Base-by-base conservation (phyloP, 35 echinoderm and acorn worm species). In the Ophiothrix spiculata region DNA sequence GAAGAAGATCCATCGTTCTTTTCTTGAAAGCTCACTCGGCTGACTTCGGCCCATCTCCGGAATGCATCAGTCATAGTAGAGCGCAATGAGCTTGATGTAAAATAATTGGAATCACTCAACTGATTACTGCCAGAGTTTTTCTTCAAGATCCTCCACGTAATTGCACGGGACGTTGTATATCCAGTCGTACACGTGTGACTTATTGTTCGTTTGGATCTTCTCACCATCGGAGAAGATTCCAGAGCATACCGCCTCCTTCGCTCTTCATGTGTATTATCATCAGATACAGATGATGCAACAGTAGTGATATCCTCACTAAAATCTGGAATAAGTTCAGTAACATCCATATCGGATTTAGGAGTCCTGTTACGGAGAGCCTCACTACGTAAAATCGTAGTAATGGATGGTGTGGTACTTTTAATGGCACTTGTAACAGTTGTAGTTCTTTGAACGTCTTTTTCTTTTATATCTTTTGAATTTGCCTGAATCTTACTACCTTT, bases 21-120 rank as follows among this genome's bases (percentile, higher is more conserved):
- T 80, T 99, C 96, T 29, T 77, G 42, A 56, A 99, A 99, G 1
- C 37, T 94, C 37, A 99, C 40, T 11, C 86, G 92, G 56, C 86
- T 85, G 8, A 99, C 89, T 74, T 92, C 92, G 11, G 92, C 92
- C 96, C 96, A 99, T 79, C 93, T 88, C 12, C 96, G 80, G 56
- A 99, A 99, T 15, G 96, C 96, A 38, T 86, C 32, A 13, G 79
- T 64, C 14, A 97, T 64, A 54, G 32, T 54, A 28, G 82, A 84
- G 31, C 77, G 40, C 85, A 60, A 75, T 33, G 78, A 11, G 36
- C 74, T 32, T 36, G 38, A 25, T 21, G 80, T 77, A 28, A 81
- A 79, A 35, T 75, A 37, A 69, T 76, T 21, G 36, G 87, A 74
- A 28, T 74, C 60, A 6, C 6, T 69, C 29, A 69, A n/a, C 8